Evolutionary conservation across 2,888 invertebrate genomes (phyloP), one percentile per base, ranked within the genome.

Genomic region (Hoplodrina ambigua): DNA sequence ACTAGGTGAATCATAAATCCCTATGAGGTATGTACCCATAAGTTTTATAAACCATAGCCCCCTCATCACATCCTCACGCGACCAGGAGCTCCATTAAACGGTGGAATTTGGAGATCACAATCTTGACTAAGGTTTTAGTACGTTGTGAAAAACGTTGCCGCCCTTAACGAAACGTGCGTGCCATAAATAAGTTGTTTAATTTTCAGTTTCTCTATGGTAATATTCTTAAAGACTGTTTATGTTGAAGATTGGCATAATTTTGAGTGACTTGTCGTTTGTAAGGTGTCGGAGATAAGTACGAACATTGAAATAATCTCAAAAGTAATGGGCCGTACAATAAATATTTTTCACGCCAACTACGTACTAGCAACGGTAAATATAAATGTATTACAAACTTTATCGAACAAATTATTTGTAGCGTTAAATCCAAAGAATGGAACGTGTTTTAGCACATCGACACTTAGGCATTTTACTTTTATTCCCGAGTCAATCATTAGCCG

Each of bases 1-100:
- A 83, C 83, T 83, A 85, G 75, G 79, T 82, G 69, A 83, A 81
- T 86, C 85, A 82, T 87, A 87, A 88, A 87, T 87, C 84, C 76
- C 69, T 75, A 52, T 54, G 68, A 82, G 69, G 66, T 68, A 80
- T 74, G 78, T 78, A 77, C 82, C 65, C 80, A 85, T 72, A 86
- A 85, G 75, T 80, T 74, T 75, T 76, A 75, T 74, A 82, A 75
- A 72, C 78, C 80, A 69, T 71, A 77, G 78, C 71, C 81, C 70
- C 62, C 19, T 74, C 72, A 53, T 53, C 70, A 73, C 44, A 64
- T 66, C 69, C 78, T 78, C 81, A 80, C 83, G 83, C 78, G 82
- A 79, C 56, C 70, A 61, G 52, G 33, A 78, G 67, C 72, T 80
- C 78, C 81, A 86, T 87, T 85, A 84, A 82, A 75, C 80, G 77